A percentile compares a stretch with the other conserved stretches of the same genome.
Conservation (phyloP, 2,797 vertebrate genomes). For the Ciconia nigra region DNA sequence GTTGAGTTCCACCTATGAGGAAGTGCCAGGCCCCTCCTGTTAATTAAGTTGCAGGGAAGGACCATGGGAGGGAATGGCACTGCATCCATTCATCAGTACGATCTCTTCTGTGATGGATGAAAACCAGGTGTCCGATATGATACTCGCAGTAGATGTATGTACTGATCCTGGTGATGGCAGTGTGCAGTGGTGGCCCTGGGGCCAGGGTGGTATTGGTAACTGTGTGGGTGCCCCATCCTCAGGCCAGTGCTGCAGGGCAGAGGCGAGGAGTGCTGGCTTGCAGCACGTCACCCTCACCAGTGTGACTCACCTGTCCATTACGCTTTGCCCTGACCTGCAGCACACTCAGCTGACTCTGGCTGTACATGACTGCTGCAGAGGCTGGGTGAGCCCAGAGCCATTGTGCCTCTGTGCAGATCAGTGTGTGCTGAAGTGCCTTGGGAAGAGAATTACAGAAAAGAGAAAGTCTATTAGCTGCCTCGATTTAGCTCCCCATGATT, state of each 20-base stretch:
- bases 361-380: not conserved
- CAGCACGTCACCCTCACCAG: not conserved
- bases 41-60: not conserved
- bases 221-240: accelerated
- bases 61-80: not conserved
- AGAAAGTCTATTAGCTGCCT: not conserved
- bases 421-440: not conserved
- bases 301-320: not conserved
- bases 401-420: accelerated
- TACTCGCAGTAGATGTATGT: accelerated
- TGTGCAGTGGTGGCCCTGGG: accelerated
- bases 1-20: not conserved
- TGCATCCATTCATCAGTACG: not conserved
- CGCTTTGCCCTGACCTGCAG: not conserved
- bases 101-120: not conserved
- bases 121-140: not conserved
- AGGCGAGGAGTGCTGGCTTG: not conserved
- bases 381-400: not conserved
- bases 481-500: not conserved
- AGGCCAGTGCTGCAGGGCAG: not conserved
- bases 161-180: not conserved
- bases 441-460: not conserved
- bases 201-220: not conserved
- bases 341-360: accelerated
- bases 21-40: not conserved